Base-by-base conservation (phyloP, 2,888 invertebrate genomes). In the Blomia tropicalis region DNA sequence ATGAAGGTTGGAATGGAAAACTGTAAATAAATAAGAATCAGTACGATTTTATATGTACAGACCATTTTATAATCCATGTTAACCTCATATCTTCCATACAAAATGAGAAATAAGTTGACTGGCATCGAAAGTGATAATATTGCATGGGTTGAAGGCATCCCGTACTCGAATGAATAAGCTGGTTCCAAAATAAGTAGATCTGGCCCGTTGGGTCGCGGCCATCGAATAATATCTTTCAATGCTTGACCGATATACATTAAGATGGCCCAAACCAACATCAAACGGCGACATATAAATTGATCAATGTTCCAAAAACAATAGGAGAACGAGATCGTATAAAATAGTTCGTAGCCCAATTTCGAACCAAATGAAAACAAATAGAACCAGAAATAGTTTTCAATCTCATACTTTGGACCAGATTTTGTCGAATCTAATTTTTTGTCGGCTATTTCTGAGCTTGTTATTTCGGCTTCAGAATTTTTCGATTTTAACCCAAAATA, bases 131-230 rank as follows among this genome's bases (percentile, higher is more conserved):
- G 81, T 1, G 85, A 87, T 43, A 88, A 85, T 86, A 90, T 88
- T 5, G 90, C 89, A 75, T 91, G 91, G 1, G 91, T 91, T 17
- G 90, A 91, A 1, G 92, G 91, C 87, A 92, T 89, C 14, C 64
- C 91, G 76, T 89, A 91, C 72, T 92, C 92, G 68, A 86, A 75
- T 1, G 85, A 83, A 86, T 90, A 92, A 75, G 89, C 87, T 53
- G 81, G 80, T 72, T 91, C 90, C 47, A 92, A 74, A 69, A 85
- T 81, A 65, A 84, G 79, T 0, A 86, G 89, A 0, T 91, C 90
- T 59, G 84, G 85, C 63, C 79, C 79, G 0, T 83, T 80, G 0
- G 92, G 91, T 66, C 92, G 79, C 1, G 89, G 87, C 86, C 86
- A 86, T 66, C 83, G 77, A 63, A 92, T 80, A 65, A 91, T 78